Base-by-base conservation (phyloP, 2,888 invertebrate species). In the Drosophila longiperda region DNA sequence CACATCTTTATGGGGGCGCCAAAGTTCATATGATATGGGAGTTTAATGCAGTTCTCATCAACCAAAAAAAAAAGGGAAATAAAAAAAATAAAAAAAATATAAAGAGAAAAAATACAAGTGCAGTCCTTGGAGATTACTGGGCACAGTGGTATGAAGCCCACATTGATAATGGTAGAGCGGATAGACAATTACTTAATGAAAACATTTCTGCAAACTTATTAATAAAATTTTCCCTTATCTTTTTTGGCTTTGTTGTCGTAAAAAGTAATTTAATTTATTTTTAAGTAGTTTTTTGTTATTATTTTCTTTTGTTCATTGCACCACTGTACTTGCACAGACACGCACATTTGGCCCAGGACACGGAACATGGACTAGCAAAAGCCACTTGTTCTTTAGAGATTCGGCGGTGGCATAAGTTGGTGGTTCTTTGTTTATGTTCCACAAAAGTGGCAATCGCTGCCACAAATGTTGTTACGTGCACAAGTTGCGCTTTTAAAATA, bases 401-500 rank as follows among this genome's bases (percentile, higher is more conserved):
- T 68, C 40, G 48, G 26, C 20, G 63, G 52, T 61, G 55, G 48
- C 32, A 57, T 40, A 55, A 52, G 54, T 74, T 75, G 55, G 49
- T 45, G 68, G 64, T 52, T 36, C 70, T 79, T 89, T 88, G 88
- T 86, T 86, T 85, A 82, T 86, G 78, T 82, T 79, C 82, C 54
- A 69, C 71, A 66, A 79, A 87, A 86, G 86, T 87, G 88, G 86
- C 85, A 85, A 88, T 85, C 73, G 86, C 80, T 85, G 88, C 82
- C 69, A 80, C 86, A 86, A 86, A 82, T 88, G 87, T 86, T 80
- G 79, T 85, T 87, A 88, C 87, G 87, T 89, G 89, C 85, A 89
- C 84, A 87, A 89, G 89, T 87, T 87, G 89, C 79, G 83, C 89
- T 89, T 89, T 87, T 87, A 88, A 87, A 88, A 87, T 87, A 88